Conservation (phyloP, 2,888 invertebrate genomes). For the Hypolimnas misippus region DNA sequence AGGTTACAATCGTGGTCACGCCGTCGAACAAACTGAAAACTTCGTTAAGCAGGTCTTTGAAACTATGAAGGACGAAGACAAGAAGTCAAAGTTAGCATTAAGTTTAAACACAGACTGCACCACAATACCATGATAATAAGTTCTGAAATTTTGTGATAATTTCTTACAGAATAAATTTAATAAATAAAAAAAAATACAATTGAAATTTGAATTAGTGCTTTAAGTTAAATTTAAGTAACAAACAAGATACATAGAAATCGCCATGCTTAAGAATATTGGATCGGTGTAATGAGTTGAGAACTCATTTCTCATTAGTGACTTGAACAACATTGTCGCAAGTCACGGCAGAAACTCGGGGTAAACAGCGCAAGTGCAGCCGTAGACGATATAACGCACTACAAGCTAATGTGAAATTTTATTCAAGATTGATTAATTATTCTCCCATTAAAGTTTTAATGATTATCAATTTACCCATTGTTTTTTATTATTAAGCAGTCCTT, state of each 20-base stretch:
- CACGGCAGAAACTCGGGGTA: not conserved
- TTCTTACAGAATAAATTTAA: not conserved
- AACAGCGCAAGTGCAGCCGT: not conserved
- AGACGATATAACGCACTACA: constrained; percentile 1
- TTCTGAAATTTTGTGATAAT: not conserved
- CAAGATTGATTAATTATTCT: too few relatives aligned
- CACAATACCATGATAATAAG: not conserved
- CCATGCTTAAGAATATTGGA: not conserved
- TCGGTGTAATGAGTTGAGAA: not conserved
- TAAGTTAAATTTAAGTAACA: not conserved
- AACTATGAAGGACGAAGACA: constrained; percentile 14
- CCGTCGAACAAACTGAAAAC: constrained; percentile 11
- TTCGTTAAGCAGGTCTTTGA: constrained; percentile 9
- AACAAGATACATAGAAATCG: not conserved
- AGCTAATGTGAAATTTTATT: too few relatives aligned
- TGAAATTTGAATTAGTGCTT: not conserved
- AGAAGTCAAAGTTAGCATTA: constrained; percentile 14
- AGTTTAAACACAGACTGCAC: constrained; percentile 13
- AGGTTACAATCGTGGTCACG: constrained; percentile 11
- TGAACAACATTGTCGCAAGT: not conserved
- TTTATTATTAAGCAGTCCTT: too few relatives aligned
- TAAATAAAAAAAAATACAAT: not conserved
- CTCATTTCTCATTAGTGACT: constrained; percentile 2
- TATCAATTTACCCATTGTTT: too few relatives aligned
- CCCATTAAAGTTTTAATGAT: too few relatives aligned